phyloP scores from a whole-genome alignment of 1,140 invertebrate genomes.

The Microplitis demolitor region DNA sequence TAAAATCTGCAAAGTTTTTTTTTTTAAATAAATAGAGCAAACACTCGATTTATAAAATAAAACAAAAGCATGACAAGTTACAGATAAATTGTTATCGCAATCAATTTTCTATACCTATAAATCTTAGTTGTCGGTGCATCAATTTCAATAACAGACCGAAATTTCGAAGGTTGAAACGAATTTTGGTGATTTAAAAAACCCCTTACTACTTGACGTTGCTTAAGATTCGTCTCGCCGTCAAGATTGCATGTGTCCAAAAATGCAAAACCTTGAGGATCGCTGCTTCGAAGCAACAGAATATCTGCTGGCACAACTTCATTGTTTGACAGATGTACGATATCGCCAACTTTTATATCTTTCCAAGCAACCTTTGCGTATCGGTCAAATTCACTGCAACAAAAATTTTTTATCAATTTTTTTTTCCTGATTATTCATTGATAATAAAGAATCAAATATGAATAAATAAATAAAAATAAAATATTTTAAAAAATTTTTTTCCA shows the following conservation, averaged over 20 bases:
- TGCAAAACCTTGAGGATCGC: constrained; percentile 92
- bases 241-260: constrained; percentile 98
- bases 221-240: constrained; percentile 99
- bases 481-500: too few relatives aligned
- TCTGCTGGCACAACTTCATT: constrained; percentile 97
- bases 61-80: background rate
- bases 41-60: background rate
- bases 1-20: constrained; percentile 69
- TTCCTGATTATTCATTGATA: background rate
- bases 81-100: background rate
- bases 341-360: constrained; percentile 91
- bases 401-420: background rate
- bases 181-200: constrained; percentile 70
- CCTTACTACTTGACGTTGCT: constrained; percentile 86
- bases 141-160: constrained; percentile 84
- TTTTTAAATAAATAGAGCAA: background rate
- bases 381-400: constrained; percentile 73
- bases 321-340: constrained; percentile 94
- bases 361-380: constrained; percentile 86
- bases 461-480: too few relatives aligned
- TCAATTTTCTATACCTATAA: constrained; percentile 65
- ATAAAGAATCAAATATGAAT: background rate
- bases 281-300: constrained; percentile 85
- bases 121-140: constrained; percentile 94
- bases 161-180: constrained; percentile 79